Evolutionary conservation across 2,888 invertebrate species (phyloP).

Genomic region (Drosophila austrosaltans): DNA sequence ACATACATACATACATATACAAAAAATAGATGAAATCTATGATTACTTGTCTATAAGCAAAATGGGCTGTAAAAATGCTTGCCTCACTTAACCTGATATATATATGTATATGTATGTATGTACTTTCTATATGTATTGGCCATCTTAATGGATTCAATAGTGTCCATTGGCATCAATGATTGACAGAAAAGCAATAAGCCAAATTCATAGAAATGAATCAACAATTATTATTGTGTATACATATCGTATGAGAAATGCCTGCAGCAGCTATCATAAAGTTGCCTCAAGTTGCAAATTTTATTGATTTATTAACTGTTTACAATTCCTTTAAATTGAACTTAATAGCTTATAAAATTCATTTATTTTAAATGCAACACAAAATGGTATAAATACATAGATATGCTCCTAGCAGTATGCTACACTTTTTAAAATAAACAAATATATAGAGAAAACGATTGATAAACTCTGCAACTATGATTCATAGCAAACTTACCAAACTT

Average conservation of each 20-base stretch:
- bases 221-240: neutral
- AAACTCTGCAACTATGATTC: too few relatives aligned
- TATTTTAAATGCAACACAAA: too few relatives aligned
- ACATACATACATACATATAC: neutral
- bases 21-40: conserved; percentile 1
- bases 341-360: too few relatives aligned
- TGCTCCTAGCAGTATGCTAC: conserved; percentile 14
- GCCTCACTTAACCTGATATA: neutral
- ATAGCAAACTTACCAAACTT: too few relatives aligned
- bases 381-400: too few relatives aligned
- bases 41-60: conserved; percentile 5
- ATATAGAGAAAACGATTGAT: too few relatives aligned
- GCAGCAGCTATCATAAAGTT: too few relatives aligned
- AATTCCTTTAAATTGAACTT: too few relatives aligned
- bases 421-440: neutral
- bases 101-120: neutral
- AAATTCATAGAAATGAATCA: neutral
- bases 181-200: neutral
- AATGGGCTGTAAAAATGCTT: conserved; percentile 3
- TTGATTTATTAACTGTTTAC: too few relatives aligned
- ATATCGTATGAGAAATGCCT: neutral
- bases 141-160: neutral
- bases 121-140: neutral
- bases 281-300: too few relatives aligned
- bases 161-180: neutral